Evolutionary conservation across 2,113 vertebrate species (phyloP).

Genomic region (Nycticryphes semicollaris): DNA sequence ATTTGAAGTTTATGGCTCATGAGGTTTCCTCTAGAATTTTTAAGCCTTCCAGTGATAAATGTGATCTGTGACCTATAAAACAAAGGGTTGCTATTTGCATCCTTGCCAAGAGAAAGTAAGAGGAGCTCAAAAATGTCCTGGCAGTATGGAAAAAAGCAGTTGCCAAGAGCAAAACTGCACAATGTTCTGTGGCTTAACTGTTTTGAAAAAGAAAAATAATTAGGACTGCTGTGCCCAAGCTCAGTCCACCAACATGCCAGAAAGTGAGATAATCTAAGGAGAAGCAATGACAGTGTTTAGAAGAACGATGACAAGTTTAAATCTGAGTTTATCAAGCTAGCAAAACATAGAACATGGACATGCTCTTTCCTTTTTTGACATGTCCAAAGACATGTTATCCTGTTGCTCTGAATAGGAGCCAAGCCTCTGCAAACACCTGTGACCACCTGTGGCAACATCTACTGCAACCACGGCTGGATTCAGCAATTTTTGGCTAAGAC

Average conservation of each 20-base stretch:
- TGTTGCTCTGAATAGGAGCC: background rate
- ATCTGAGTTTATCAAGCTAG: background rate
- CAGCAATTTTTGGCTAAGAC: background rate
- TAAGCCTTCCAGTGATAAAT: background rate
- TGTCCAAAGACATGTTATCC: background rate
- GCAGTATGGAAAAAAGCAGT: background rate
- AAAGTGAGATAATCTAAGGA: background rate
- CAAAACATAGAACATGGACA: background rate
- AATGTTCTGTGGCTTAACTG: background rate
- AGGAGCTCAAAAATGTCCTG: background rate
- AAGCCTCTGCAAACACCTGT: background rate
- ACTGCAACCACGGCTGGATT: background rate
- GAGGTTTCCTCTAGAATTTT: background rate
- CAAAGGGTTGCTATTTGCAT: background rate
- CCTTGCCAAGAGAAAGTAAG: background rate
- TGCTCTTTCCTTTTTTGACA: background rate
- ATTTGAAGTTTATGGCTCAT: background rate
- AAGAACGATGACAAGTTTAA: background rate
- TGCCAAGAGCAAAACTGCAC: background rate
- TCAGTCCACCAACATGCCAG: background rate
- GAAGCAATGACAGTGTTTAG: background rate
- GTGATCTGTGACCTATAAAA: background rate
- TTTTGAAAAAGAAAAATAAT: conserved; percentile 12
- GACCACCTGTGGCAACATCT: background rate
- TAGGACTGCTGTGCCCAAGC: background rate